Evolutionary conservation across 2,888 invertebrate species (phyloP).

Genomic region (Trichopoda pennipes): DNA sequence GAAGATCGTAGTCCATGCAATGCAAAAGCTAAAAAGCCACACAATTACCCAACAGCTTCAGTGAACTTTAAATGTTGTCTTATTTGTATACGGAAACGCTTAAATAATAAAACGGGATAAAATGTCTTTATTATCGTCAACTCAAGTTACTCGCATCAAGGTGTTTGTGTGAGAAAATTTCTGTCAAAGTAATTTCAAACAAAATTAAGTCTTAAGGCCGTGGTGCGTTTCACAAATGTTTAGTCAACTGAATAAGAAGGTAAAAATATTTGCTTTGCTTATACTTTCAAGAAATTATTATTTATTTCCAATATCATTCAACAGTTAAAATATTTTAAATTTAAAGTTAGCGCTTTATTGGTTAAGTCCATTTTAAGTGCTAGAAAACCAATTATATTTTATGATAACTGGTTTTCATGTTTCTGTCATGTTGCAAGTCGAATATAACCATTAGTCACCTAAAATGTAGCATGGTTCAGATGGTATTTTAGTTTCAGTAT

Average conservation of each 20-base stretch:
- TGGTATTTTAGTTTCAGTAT: too few species aligned
- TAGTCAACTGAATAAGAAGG: neutral
- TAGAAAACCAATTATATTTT: too few species aligned
- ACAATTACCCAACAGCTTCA: neutral
- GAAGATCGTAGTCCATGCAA: neutral
- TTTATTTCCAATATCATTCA: too few species aligned
- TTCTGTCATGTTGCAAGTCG: too few species aligned
- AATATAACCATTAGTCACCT: too few species aligned
- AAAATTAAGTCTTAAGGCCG: constrained; percentile 11
- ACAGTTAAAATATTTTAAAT: too few species aligned
- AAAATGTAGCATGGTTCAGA: too few species aligned
- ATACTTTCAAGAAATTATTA: too few species aligned
- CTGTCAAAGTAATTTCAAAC: constrained; percentile 9
- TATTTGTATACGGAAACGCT: neutral
- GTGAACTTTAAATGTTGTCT: constrained; percentile 28
- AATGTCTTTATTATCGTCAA: constrained; percentile 25
- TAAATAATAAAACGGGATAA: constrained; percentile 1
- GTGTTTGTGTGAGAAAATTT: constrained; percentile 14
- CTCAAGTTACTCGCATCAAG: neutral
- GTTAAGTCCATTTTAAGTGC: too few species aligned
- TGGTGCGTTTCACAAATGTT: neutral
- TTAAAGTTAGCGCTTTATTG: too few species aligned
- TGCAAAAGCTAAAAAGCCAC: constrained; percentile 5
- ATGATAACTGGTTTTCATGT: too few species aligned
- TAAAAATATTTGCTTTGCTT: too few species aligned